phyloP scores from a whole-genome alignment of 2,888 invertebrate genomes.

The Synergus umbraculus region DNA sequence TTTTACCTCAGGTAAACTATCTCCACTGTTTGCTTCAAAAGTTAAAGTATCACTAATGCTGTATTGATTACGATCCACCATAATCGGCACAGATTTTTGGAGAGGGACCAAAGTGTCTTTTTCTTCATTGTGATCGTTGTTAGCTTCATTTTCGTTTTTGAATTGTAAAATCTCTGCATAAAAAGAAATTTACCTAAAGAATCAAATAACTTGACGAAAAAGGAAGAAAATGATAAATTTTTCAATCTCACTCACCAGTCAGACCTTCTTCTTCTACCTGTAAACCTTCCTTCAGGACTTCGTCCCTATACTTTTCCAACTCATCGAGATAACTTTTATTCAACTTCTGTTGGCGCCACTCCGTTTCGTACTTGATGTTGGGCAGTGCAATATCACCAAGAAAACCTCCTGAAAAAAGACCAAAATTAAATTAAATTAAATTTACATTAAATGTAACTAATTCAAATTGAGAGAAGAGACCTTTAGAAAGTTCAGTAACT shows the following conservation, averaged over 20 bases:
- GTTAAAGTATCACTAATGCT: conserved; percentile 60
- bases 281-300: conserved; percentile 88
- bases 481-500: too few relatives aligned
- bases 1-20: conserved; percentile 63
- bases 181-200: neutral
- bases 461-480: too few relatives aligned
- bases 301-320: conserved; percentile 89
- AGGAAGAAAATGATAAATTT: neutral
- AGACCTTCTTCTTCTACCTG: conserved; percentile 92
- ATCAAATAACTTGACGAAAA: neutral
- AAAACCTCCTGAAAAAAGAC: conserved; percentile 84
- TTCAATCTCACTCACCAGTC: conserved; percentile 79
- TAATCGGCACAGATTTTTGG: conserved; percentile 63
- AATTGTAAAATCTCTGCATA: conserved; percentile 71
- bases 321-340: conserved; percentile 86
- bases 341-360: conserved; percentile 79
- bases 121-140: conserved; percentile 53
- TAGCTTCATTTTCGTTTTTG: conserved; percentile 64
- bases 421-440: neutral
- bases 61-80: conserved; percentile 68
- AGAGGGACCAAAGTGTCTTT: conserved; percentile 54
- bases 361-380: conserved; percentile 79
- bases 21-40: conserved; percentile 58
- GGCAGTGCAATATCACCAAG: conserved; percentile 92
- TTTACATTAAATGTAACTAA: neutral